Base-by-base conservation (phyloP, 2,797 vertebrate species). In the Bovichtus diacanthus region DNA sequence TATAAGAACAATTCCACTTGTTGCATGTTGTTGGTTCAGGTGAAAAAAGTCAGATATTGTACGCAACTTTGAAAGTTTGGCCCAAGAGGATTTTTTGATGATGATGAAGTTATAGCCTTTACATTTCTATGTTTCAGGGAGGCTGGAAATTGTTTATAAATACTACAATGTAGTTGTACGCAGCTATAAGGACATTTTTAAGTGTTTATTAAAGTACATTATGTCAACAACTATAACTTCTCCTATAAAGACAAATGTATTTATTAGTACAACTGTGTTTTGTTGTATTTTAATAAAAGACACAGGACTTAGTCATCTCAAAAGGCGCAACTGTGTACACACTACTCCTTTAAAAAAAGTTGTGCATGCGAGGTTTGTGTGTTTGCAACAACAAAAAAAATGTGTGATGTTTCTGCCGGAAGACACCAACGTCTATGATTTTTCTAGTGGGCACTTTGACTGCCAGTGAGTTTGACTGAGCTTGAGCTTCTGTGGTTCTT, bases 281-380 rank as follows among this genome's bases (percentile, higher is more conserved):
- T n/a, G n/a, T n/a, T n/a, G n/a, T n/a, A n/a, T n/a, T n/a, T n/a
- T n/a, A n/a, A 46, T 25, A 23, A 29, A 3, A 27, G 5, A 74
- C 10, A 51, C 10, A 51, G 9, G 19, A 36, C 27, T 51, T 34
- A 58, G 25, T 53, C 46, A 47, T 59, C 60, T 34, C 16, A 21
- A 66, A 68, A 51, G n/a, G n/a, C n/a, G 43, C 12, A 0, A 47
- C 59, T 51, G 44, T 59, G n/a, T 51, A 69, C 21, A 38, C 46
- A 59, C 38, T 19, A 43, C 41, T 38, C 25, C 18, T 51, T 65
- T n/a, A 31, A 58, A 49, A n/a, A n/a, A 21, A 41, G 41, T 36
- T 1, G 0, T 11, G 15, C 8, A 44, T 44, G 44, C 0, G 0
- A 44, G 21, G 8, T 66, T 34, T 15, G 21, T 16, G n/a, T 50